Evolutionary conservation across 2,888 invertebrate species (phyloP), one percentile per base, ranked within the genome.

Genomic region (Leucozona laternaria): DNA sequence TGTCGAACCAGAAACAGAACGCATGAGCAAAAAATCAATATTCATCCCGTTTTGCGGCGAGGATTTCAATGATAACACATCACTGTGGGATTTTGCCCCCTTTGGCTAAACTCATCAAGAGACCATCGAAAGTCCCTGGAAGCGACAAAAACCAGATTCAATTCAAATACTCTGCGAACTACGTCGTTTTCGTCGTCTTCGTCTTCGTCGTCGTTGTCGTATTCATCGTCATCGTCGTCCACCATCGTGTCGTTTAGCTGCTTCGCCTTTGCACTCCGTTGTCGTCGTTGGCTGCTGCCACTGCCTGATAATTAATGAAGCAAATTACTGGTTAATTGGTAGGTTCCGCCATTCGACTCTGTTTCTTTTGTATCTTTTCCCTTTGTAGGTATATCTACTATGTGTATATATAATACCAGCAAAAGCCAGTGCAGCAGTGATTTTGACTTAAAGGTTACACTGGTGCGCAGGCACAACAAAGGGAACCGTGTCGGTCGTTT

Each of bases 241-340:
- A 25, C 34, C 20, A 50, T 50, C 25, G 34, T 17, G 34, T 66
- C 66, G 20, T 31, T 64, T 48, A 31, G 48, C 20, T 48, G 25
- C 31, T 48, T 15, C 48, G 64, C 48, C 64, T 48, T 66, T 66
- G 48, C 64, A 31, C 31, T 45, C 20, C 10, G 20, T 48, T n/a
- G 34, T 48, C 28, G 15, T 28, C 43, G 28, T 57, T 71, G 71
- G 28, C 5, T 57, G 57, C 57, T 50, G 57, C 71, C 71, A 71
- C 53, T 71, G 71, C 71, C 71, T 66, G 79, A 86, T 86, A 86
- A 86, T 86, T 86, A 86, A 82, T 86, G 86, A 82, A 86, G 86
- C 86, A 86, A 86, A 86, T 86, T 86, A 86, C 82, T 82, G 86
- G 86, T 86, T 86, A 86, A 86, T 86, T 86, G 86, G 86, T 82